Percentiles rank a stretch among this genome's conserved stretches.
These are phyloP conservation scores for Ardeotis arabs DNA, from an alignment of 2,113 vertebrate genomes.

Conservation along the genomic window DNA sequence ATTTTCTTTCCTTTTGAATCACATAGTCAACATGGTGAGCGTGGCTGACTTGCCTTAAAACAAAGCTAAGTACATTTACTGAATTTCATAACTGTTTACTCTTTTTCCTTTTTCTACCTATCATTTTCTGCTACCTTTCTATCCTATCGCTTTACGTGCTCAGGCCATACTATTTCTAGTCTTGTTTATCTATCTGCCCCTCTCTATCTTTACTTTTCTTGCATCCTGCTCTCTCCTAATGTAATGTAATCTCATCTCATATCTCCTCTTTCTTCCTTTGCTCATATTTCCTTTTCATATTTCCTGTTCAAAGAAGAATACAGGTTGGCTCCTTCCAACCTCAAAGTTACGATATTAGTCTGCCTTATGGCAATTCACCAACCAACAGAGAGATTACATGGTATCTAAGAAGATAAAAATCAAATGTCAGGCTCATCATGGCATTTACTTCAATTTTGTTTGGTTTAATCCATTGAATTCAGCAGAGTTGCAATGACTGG, in stretches of 20 bases:
- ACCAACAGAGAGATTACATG: not conserved
- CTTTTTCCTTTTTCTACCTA: not conserved
- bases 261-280: not conserved
- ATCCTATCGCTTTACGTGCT: not conserved
- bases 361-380: not conserved
- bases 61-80: not conserved
- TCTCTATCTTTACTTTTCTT: not conserved
- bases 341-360: not conserved
- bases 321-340: not conserved
- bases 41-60: not conserved
- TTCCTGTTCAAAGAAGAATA: not conserved
- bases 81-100: not conserved
- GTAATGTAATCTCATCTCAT: no score
- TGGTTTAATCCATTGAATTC: not conserved
- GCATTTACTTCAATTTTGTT: not conserved
- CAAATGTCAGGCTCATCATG: not conserved
- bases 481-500: not conserved
- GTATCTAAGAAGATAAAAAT: not conserved
- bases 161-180: not conserved
- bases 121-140: not conserved
- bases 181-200: not conserved
- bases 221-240: not conserved
- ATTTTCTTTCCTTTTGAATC: conserved; percentile 59
- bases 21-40: conserved; percentile 11
- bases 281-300: not conserved